Evolutionary conservation across 2,797 vertebrate genomes (phyloP).

Genomic region (Sebastes steindachneri): DNA sequence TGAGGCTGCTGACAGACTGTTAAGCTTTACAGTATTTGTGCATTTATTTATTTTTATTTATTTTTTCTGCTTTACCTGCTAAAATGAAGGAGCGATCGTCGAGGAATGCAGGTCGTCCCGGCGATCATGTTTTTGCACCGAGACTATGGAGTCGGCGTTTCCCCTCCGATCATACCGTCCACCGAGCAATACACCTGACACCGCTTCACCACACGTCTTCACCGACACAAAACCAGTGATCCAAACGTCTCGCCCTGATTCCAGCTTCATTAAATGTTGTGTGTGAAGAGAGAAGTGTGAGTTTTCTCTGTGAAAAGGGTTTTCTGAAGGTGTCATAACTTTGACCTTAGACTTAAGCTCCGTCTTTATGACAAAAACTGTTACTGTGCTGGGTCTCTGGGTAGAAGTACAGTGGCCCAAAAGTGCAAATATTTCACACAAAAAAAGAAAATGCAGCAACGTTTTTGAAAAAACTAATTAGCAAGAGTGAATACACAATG

Average conservation of each 20-base stretch:
- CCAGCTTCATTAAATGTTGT: slow-evolving; percentile 40
- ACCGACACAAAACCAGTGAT: slow-evolving; percentile 11
- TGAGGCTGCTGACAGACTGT: slow-evolving; percentile 64
- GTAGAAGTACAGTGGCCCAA: not conserved
- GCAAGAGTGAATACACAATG: not conserved
- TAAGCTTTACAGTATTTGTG: slow-evolving; percentile 40
- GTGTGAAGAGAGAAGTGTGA: slow-evolving; percentile 21
- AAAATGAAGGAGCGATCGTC: slow-evolving; percentile 39
- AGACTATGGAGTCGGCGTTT: slow-evolving; percentile 21
- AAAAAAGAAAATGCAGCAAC: not conserved
- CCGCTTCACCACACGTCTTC: slow-evolving; percentile 18
- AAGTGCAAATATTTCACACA: not conserved
- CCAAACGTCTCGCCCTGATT: slow-evolving; percentile 5
- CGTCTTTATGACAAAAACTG: not conserved
- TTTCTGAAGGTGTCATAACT: slow-evolving; percentile 1
- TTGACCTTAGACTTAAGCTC: not conserved
- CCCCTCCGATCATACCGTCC: not conserved
- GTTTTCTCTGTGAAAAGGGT: slow-evolving; percentile 17
- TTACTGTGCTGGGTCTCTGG: not conserved
- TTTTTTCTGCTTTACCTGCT: slow-evolving; percentile 26
- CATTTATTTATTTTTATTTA: not conserved
- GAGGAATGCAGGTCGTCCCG: slow-evolving; percentile 69
- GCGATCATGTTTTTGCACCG: slow-evolving; percentile 46
- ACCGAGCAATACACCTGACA: slow-evolving; percentile 47
- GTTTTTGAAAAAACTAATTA: not conserved